Conservation (phyloP, 2,888 invertebrate species). For the Hydraecia micacea region DNA sequence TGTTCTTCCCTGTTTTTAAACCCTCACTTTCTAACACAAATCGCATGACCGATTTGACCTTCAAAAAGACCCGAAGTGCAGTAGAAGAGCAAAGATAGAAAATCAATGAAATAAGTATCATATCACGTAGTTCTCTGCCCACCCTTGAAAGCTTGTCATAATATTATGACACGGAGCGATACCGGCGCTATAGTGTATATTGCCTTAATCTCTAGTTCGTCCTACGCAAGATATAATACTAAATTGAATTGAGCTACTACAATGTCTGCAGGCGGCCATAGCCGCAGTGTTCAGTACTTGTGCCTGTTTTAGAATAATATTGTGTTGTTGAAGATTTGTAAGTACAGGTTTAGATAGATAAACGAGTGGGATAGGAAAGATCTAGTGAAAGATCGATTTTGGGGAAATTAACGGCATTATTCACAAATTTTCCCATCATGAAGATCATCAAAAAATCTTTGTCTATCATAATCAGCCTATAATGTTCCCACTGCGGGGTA, state of each 20-base stretch:
- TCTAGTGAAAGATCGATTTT: too few species aligned
- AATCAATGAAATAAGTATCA: constrained; percentile 7
- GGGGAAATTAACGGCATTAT: too few species aligned
- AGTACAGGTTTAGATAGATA: neutral
- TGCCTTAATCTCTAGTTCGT: constrained; percentile 46
- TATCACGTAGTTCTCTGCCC: constrained; percentile 38
- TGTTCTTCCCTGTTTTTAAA: too few species aligned
- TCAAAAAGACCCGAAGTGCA: neutral
- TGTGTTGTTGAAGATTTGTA: constrained; percentile 18
- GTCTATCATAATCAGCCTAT: too few species aligned
- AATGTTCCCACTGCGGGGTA: too few species aligned
- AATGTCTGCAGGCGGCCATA: constrained; percentile 29
- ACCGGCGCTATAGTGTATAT: constrained; percentile 28
- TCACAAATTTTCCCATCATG: too few species aligned
- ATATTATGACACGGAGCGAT: constrained; percentile 47
- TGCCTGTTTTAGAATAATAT: constrained; percentile 15
- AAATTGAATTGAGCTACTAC: constrained; percentile 61
- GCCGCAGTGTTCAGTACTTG: constrained; percentile 20
- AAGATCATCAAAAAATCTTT: too few species aligned
- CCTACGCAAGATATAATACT: constrained; percentile 62
- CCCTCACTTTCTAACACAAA: neutral
- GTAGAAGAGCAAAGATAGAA: neutral
- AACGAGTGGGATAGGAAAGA: too few species aligned
- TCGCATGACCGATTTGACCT: neutral
- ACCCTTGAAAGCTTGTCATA: constrained; percentile 53